Evolutionary conservation across 2,888 invertebrate species (phyloP), one percentile per base, ranked within the genome.

Genomic region (Ischnus inquisitorius): DNA sequence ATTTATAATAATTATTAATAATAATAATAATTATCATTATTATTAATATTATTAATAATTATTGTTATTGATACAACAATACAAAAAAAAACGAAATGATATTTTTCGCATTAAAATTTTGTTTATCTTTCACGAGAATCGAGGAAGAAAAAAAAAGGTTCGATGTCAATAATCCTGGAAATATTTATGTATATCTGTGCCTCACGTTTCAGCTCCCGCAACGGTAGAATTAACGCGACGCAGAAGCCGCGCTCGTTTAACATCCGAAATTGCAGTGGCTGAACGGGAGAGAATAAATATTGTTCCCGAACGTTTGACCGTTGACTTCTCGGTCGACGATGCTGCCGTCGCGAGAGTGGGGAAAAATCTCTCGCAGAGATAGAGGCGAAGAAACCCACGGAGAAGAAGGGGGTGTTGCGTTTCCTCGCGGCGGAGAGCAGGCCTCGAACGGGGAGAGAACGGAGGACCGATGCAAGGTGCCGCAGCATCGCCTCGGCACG

Each of bases 381-480:
- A 34, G 34, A 34, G 77, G 77, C 64, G 72, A 78, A 69, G 74
- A 69, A 74, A 69, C 84, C 57, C 54, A 16, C 28, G 65, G 62
- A 67, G 46, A 68, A 64, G 64, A 46, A 76, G 75, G 41, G 69
- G 75, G 69, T n/a, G 64, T 28, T 69, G 60, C 79, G 79, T 67
- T 46, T 65, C 54, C 10, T n/a, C 54, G 41, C 34, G 25, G 41
- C 41, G 54, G 48, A 62, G 64, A 51, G n/a, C n/a, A n/a, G 65
- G 34, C 14, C 76, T 67, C 51, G 76, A 71, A 46, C 51, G 57
- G 46, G 46, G 77, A 81, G 87, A 87, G 87, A 87, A 88, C 86
- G 87, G 87, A 88, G 89, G 88, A 88, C 88, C 89, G 88, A 65
- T 84, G 84, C 84, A 84, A 84, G 84, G 84, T 84, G 84, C 81